Base-by-base conservation (phyloP, 2,888 invertebrate species). In the Ceratothoa steindachneri region DNA sequence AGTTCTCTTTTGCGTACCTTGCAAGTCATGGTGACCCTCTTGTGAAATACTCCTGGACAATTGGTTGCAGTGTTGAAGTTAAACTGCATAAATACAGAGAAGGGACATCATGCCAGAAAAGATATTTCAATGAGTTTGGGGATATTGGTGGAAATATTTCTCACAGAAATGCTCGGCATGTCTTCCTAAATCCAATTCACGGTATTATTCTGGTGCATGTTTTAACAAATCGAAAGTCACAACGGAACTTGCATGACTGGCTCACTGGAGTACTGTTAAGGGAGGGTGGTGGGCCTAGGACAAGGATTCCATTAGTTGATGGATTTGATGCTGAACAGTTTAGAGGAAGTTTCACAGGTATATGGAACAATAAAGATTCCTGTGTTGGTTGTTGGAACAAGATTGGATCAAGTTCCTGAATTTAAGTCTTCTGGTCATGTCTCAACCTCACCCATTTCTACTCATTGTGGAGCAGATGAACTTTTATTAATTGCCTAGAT, bases 121-220 rank as follows among this genome's bases (percentile, higher is more conserved):
- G 93, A 3, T 96, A 91, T 84, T 97, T 96, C 84, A 88, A 98
- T 28, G 98, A 99, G 86, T 87, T 98, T 30, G 99, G 97, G 93
- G 99, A 99, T 84, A 90, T 99, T 71, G 98, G 98, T 3, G 98
- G 98, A 0, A 96, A 95, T 80, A 90, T 92, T 80, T 93, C 90
- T 82, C 98, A 99, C 84, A 89, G 92, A 83, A 96, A 94, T 84
- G 92, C 95, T n/a, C 88, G 97, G 82, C 89, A 91, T 77, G 93
- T 97, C 0, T 98, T 98, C 85, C 97, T 97, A 85, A 91, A 93
- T 83, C 92, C 93, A 30, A 92, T 93, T 74, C 93, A 97, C 87
- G 99, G 78, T 78, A 91, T 97, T 41, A 94, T 99, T 81, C 87
- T 99, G 77, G 97, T 98, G 1, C 97, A 99, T 84, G 99, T 99